Evolutionary conservation across 1,140 invertebrate species (phyloP).

Genomic region (Drosophila mojavensis): DNA sequence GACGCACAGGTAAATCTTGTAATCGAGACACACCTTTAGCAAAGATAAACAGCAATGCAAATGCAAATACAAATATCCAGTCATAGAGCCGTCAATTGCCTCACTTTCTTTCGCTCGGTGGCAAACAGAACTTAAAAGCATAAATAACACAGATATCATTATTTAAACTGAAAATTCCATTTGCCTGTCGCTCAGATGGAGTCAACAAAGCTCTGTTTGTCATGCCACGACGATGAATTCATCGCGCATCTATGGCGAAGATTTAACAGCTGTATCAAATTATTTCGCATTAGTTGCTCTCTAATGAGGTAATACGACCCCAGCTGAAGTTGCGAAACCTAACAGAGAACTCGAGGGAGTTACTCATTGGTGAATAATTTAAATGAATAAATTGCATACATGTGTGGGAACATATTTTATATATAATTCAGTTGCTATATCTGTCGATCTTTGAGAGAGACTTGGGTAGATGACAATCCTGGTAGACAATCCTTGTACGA

Average conservation of each 20-base stretch:
- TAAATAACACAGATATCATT: background rate
- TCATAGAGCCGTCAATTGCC: constrained; percentile 3
- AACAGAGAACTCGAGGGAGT: background rate
- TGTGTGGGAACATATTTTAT: background rate
- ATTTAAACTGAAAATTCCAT: background rate
- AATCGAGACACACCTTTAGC: constrained; percentile 1
- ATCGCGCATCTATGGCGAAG: background rate
- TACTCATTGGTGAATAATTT: background rate
- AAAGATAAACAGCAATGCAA: background rate
- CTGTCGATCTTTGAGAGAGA: too few relatives aligned
- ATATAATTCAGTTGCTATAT: too few relatives aligned
- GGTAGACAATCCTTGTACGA: too few relatives aligned
- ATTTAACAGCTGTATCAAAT: background rate
- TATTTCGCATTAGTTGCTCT: background rate
- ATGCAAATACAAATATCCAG: background rate
- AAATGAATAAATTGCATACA: background rate
- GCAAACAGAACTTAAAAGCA: constrained; percentile 1
- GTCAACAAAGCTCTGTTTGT: background rate
- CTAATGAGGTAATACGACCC: constrained; percentile 2
- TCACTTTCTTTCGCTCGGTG: background rate
- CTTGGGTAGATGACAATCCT: too few relatives aligned
- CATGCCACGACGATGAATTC: background rate
- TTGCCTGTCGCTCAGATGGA: background rate
- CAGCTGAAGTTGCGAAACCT: background rate
- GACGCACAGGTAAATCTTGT: constrained; percentile 17